A percentile compares a stretch with the other conserved stretches of the same genome.
phyloP scores from a whole-genome alignment of 2,797 vertebrate species.

The Protosalanx chinensis region DNA sequence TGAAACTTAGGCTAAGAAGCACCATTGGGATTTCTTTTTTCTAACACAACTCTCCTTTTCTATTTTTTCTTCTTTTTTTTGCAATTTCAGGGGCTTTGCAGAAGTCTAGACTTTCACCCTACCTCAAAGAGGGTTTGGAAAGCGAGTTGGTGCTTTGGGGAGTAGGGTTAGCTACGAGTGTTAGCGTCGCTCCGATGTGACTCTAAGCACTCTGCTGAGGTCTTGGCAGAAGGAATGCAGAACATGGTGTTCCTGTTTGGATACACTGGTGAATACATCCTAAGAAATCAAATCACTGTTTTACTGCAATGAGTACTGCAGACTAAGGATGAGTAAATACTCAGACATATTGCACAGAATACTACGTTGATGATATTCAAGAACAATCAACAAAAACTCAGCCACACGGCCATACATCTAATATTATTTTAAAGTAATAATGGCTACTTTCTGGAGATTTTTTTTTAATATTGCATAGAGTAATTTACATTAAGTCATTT shows the following conservation, averaged over 20 bases:
- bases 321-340: not conserved
- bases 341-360: too few relatives aligned
- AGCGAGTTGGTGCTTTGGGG: not conserved
- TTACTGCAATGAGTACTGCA: slow-evolving; percentile 22
- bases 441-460: too few relatives aligned
- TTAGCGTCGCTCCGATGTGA: not conserved
- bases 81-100: slow-evolving; percentile 37
- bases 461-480: too few relatives aligned
- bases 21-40: slow-evolving; percentile 40
- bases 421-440: too few relatives aligned
- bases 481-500: too few relatives aligned
- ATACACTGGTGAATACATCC: not conserved
- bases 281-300: slow-evolving; percentile 18
- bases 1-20: slow-evolving; percentile 16
- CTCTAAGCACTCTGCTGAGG: not conserved
- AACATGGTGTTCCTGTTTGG: not conserved
- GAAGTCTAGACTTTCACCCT: slow-evolving; percentile 33
- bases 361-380: too few relatives aligned
- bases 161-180: slow-evolving; percentile 1
- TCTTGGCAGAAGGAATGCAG: not conserved
- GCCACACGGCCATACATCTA: too few relatives aligned
- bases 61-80: slow-evolving; percentile 27
- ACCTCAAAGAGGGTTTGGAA: slow-evolving; percentile 28
- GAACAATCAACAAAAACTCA: too few relatives aligned
- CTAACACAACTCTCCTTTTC: too few relatives aligned